Conservation (phyloP, 2,797 vertebrate genomes). For the Tenualosa thibaudeaui region DNA sequence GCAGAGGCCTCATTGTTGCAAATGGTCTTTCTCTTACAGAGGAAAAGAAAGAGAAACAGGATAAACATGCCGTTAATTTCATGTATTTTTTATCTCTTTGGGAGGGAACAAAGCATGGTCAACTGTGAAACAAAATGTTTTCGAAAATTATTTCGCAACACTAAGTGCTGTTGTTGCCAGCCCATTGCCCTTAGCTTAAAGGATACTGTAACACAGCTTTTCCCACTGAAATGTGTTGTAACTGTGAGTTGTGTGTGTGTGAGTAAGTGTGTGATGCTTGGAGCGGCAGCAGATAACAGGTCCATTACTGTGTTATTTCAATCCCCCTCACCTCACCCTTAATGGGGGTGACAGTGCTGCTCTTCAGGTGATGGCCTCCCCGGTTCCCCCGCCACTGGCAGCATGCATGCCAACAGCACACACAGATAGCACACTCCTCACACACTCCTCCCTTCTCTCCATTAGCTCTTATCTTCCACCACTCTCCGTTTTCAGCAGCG, state of each 20-base stretch:
- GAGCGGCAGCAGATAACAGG: slow-evolving; percentile 45
- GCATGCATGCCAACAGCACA: slow-evolving; percentile 31
- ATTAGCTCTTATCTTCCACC: slow-evolving; percentile 13
- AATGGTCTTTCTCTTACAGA: background rate
- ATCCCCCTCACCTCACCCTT: slow-evolving; percentile 36
- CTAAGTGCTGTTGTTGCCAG: background rate
- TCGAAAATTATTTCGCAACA: background rate
- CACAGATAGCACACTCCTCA: slow-evolving; percentile 35
- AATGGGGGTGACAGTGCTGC: slow-evolving; percentile 47
- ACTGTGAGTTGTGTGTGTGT: slow-evolving; percentile 3
- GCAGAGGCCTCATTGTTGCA: background rate
- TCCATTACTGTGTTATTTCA: slow-evolving; percentile 56
- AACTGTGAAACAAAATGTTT: background rate
- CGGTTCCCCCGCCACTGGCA: slow-evolving; percentile 24
- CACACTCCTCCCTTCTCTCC: background rate
- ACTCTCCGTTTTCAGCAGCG: background rate
- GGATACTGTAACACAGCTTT: background rate
- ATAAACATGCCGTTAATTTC: background rate
- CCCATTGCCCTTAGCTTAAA: background rate
- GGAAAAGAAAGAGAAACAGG: background rate
- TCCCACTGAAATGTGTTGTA: slow-evolving; percentile 14
- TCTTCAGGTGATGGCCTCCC: slow-evolving; percentile 44
- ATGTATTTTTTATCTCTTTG: slow-evolving; percentile 12
- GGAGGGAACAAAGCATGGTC: background rate
- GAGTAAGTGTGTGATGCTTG: slow-evolving; percentile 21